Evolutionary conservation across 2,888 invertebrate species (phyloP).

Genomic region (Diadromus collaris): DNA sequence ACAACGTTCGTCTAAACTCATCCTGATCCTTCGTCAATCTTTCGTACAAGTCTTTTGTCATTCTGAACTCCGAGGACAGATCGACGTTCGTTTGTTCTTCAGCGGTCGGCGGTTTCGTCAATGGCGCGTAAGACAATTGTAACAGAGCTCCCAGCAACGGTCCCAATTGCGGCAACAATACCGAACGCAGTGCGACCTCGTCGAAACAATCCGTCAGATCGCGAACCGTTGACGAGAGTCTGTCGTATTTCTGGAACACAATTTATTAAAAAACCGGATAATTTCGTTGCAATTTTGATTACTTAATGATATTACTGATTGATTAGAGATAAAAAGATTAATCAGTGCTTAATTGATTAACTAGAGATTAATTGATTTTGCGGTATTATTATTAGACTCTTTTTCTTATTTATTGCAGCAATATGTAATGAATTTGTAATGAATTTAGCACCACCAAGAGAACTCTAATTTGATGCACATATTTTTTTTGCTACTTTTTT

Average conservation of each 20-base stretch:
- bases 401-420: too few species aligned
- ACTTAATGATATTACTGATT: not conserved
- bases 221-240: conserved; percentile 82
- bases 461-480: too few species aligned
- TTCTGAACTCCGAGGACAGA: conserved; percentile 76
- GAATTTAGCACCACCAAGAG: not conserved
- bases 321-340: too few species aligned
- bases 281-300: not conserved
- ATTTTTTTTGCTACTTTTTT: too few species aligned
- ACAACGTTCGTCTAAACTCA: conserved; percentile 81
- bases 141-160: conserved; percentile 85
- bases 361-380: too few species aligned
- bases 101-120: conserved; percentile 82
- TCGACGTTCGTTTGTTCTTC: conserved; percentile 28
- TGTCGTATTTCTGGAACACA: conserved; percentile 81
- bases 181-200: conserved; percentile 67
- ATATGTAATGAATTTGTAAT: not conserved
- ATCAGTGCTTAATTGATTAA: not conserved
- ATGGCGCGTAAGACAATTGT: conserved; percentile 86
- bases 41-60: conserved; percentile 83
- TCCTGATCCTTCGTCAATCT: conserved; percentile 81
- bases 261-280: conserved; percentile 6
- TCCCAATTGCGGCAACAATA: conserved; percentile 70
- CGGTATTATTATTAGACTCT: too few species aligned
- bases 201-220: conserved; percentile 80